These are phyloP conservation scores for Fulica atra DNA, from an alignment of 2,113 vertebrate genomes.

Conservation along the genomic window DNA sequence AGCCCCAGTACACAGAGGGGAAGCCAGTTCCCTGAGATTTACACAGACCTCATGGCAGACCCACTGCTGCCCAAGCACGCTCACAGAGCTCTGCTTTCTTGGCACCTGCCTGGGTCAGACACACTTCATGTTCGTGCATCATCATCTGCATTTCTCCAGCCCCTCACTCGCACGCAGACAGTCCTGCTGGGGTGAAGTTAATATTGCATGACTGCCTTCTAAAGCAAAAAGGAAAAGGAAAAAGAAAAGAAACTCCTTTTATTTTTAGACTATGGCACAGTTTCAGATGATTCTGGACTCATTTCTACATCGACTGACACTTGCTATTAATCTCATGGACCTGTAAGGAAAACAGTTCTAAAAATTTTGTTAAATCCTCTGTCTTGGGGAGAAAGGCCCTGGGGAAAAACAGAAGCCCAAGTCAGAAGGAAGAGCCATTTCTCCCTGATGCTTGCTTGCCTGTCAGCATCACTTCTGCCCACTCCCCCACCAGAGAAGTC, in stretches of 20 bases:
- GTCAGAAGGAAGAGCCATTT: not conserved
- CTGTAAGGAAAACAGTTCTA: not conserved
- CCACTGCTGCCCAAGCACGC: not conserved
- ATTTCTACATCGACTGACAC: not conserved
- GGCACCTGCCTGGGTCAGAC: not conserved
- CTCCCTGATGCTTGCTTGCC: not conserved
- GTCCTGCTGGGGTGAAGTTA: not conserved
- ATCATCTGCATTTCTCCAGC: not conserved
- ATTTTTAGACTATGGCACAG: constrained; percentile 11
- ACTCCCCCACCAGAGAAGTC: not conserved
- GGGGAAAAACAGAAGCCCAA: not conserved
- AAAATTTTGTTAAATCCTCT: not conserved
- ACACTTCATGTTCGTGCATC: not conserved
- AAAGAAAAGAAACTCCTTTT: not conserved
- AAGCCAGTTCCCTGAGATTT: not conserved
- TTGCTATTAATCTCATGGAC: not conserved
- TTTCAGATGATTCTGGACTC: not conserved
- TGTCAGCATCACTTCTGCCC: not conserved
- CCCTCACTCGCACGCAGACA: not conserved
- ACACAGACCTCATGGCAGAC: not conserved
- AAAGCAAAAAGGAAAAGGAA: rapidly evolving
- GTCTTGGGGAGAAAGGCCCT: not conserved
- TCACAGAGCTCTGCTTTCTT: not conserved
- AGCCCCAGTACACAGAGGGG: not conserved
- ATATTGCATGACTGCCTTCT: not conserved